Evolutionary conservation across 1,140 invertebrate species (phyloP), one percentile per base, ranked within the genome.

Genomic region (Potamilus streckersoni): DNA sequence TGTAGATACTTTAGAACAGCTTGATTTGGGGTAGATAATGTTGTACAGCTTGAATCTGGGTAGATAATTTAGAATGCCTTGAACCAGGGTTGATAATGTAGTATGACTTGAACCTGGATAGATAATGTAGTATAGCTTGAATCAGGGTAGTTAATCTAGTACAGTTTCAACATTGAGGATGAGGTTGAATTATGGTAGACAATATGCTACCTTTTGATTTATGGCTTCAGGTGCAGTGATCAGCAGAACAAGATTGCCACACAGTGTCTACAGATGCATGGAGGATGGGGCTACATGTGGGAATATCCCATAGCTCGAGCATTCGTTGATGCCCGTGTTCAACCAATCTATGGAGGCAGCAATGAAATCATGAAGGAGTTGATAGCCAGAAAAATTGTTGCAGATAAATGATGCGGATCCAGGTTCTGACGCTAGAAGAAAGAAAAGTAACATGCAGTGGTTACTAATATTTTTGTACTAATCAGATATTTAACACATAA

Each of bases 341-440:
- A 91, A 79, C 86, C 90, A 20, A 91, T 92, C 70, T 92, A 91
- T 82, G 91, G 90, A 20, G 91, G 91, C 38, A 90, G 88, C 78
- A 92, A 91, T 80, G 91, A 92, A 85, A 91, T 92, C 66, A 91
- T 92, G 91, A 91, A 91, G 72, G 91, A 91, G 79, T 81, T 92
- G 12, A 92, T 92, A 69, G 87, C 86, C 11, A 79, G 87, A 59
- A 80, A 63, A 13, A 74, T 74, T 67, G 61, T 79, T 63, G 19
- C 63, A 49, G 65, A 70, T 61, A 63, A 78, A 49, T 73, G 69
- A 58, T 69, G 38, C 0, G 38, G 38, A 49, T 8, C 6, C 6
- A 8, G 38, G 38, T 8, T 49, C 4, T 6, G 38, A 49, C 38
- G 0, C 38, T 49, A 8, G 38, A 0, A 49, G 6, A 49, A 49